Evolutionary conservation across 2,113 vertebrate genomes (phyloP).

Genomic region (Hemiprocne comata): DNA sequence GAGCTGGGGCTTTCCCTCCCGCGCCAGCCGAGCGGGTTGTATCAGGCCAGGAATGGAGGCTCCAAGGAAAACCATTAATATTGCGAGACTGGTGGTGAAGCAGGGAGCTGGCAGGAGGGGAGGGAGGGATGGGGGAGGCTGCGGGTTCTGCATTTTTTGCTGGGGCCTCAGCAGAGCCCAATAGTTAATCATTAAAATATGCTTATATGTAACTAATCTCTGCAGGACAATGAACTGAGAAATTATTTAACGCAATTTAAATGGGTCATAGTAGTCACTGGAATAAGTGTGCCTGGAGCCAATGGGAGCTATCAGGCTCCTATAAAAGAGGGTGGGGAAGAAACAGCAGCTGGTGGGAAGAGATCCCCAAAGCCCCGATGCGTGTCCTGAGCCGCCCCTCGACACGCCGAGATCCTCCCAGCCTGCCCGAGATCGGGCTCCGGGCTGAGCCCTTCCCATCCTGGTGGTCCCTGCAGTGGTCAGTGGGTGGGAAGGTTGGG

Average conservation of each 20-base stretch:
- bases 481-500: neutral
- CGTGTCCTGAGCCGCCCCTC: neutral
- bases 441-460: neutral
- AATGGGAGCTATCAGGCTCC: conserved; percentile 6
- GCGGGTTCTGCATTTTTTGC: neutral
- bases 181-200: conserved; percentile 73
- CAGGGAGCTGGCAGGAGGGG: neutral
- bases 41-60: neutral
- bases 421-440: neutral
- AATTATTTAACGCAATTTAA: conserved; percentile 37
- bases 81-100: neutral
- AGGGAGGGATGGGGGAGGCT: neutral
- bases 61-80: neutral
- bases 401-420: neutral
- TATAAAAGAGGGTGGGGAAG: conserved; percentile 51
- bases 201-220: conserved; percentile 48
- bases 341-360: conserved; percentile 1
- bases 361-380: neutral
- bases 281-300: neutral
- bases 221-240: conserved; percentile 57
- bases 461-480: neutral
- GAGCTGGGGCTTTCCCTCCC: neutral
- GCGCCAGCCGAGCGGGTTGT: neutral
- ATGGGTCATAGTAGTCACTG: conserved; percentile 27
- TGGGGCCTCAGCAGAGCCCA: conserved; percentile 56